Evolutionary conservation across 1,140 invertebrate genomes (phyloP), one percentile per base, ranked within the genome.

Genomic region (Drosophila ercepeae): DNA sequence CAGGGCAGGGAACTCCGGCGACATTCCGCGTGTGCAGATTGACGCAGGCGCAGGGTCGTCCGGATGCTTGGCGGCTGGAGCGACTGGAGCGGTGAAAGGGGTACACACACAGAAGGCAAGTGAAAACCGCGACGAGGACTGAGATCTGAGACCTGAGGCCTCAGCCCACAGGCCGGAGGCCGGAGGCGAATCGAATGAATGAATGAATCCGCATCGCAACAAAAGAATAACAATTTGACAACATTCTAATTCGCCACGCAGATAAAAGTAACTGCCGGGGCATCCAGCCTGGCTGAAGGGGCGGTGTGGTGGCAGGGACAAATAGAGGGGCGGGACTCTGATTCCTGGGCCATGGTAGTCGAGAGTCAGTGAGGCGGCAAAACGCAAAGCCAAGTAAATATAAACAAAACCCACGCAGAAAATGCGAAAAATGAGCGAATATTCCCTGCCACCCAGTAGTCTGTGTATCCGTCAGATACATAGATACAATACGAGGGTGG

Each of bases 191-290:
- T 73, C 63, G 76, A 79, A 81, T 77, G 84, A 89, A 86, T 86
- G 81, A 79, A 89, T 88, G 82, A 89, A 89, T 89, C 84, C 82
- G 82, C 82, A 71, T 77, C 82, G 83, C 82, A 75, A 88, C 77
- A 89, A 89, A 84, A 89, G 74, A 89, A 89, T 89, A 89, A 89
- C 84, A 89, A 89, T 89, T 89, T 89, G 84, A 89, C 84, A 89
- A 89, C 88, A 89, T 89, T 89, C 86, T 86, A 89, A 89, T 89
- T 89, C 81, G 86, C 69, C 75, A 81, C 86, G 81, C 81, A 89
- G 79, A 89, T 89, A 89, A 89, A 89, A 89, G 73, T 86, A 88
- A 84, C 79, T 73, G 76, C 60, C 52, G 11, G 23, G 52, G 63
- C 46, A 39, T 8, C 14, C 34, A 51, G 46, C 50, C 13, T 23